These are phyloP conservation scores for Platycheirus albimanus DNA, from an alignment of 2,888 invertebrate species.

Conservation along the genomic window DNA sequence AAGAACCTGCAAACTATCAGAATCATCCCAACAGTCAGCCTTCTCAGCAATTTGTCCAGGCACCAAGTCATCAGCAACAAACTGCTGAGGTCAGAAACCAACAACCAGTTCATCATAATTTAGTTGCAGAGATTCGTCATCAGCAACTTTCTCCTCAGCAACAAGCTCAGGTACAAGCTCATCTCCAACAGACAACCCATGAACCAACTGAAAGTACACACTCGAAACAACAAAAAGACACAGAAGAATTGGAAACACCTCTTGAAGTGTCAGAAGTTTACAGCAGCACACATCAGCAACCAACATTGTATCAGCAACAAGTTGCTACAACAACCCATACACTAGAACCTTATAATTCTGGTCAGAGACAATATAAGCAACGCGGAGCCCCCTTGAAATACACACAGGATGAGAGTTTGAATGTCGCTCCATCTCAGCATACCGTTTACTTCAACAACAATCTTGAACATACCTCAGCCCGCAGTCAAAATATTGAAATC, in stretches of 20 bases:
- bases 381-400: conserved; percentile 41
- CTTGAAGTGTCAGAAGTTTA: conserved; percentile 16
- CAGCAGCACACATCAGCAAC: conserved; percentile 43
- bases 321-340: conserved; percentile 6
- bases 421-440: conserved; percentile 79
- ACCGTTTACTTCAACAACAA: conserved; percentile 77
- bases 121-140: conserved; percentile 48
- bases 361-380: conserved; percentile 74
- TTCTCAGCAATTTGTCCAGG: neutral
- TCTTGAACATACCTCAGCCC: conserved; percentile 63
- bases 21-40: neutral
- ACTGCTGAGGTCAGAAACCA: neutral
- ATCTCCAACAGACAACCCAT: neutral
- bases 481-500: conserved; percentile 58
- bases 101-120: conserved; percentile 28
- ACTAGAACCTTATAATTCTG: conserved; percentile 45
- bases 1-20: neutral
- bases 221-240: conserved; percentile 10
- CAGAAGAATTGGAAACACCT: conserved; percentile 15
- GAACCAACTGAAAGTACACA: neutral
- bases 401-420: conserved; percentile 79
- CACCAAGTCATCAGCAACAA: neutral
- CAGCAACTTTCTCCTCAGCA: conserved; percentile 16
- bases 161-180: neutral
- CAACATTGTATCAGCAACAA: conserved; percentile 29